Base-by-base conservation (phyloP, 2,113 vertebrate genomes). In the Varanus salvator region DNA sequence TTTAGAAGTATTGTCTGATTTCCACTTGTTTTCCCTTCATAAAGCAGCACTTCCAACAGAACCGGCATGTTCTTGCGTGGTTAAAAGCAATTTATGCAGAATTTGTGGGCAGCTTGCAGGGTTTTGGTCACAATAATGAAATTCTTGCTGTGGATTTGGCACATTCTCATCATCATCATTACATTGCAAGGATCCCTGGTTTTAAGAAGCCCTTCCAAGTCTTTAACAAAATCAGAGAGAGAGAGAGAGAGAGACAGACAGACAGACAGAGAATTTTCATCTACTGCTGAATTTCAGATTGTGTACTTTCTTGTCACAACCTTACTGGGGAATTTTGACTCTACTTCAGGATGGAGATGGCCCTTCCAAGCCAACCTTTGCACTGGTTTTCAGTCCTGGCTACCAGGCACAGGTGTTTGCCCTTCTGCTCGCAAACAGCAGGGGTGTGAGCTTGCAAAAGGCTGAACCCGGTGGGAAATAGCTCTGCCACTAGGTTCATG, bases 401-500 rank as follows among this genome's bases (percentile, higher is more conserved):
- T 69, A 3, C 23, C 0, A 1, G 11, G 17, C 34, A 44, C 44
- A 19, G 87, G 23, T 19, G 85, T 84, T 84, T 25, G 5, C 1
- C 9, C 31, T 38, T 50, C 86, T 80, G 64, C 66, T 0, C 4
- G 17, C 0, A 15, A 0, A 76, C 1, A 6, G 29, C 85, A 50
- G 14, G 27, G 60, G 8, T 78, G 9, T 25, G 1, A 12, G 78
- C 75, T 7, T 68, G 29, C 50, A 68, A 64, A 84, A 48, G 78
- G 21, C 38, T 75, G 29, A 77, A 21, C 31, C 1, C 38, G 15
- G 87, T 86, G 76, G 88, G 87, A 72, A 6, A 7, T 64, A 72
- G 80, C 54, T 57, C 48, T 0, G 0, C 34, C 88, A 82, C 52
- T 0, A 0, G 3, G 23, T 84, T 90, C 31, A 44, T 0, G 0